phyloP scores from a whole-genome alignment of 23 tunicate species.

The Oikopleura dioica region DNA sequence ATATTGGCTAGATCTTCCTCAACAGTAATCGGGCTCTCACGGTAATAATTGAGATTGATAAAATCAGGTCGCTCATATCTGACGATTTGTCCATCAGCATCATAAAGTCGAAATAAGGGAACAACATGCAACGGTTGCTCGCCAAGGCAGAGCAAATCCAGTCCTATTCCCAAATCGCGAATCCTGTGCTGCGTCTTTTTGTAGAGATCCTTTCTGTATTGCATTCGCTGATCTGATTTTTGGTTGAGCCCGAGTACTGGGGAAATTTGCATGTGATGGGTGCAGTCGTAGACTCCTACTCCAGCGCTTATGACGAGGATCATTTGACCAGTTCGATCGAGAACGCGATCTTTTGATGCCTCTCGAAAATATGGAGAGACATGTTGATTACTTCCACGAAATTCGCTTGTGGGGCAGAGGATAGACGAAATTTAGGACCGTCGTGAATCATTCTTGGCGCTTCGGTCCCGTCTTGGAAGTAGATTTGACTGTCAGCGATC shows the following conservation, averaged over 20 bases:
- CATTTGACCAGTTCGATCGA: slow-evolving; percentile 72
- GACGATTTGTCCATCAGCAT: background rate
- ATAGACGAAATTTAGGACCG: slow-evolving; percentile 36
- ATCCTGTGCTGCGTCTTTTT: slow-evolving; percentile 40
- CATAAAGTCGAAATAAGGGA: slow-evolving; percentile 55
- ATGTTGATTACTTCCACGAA: slow-evolving; percentile 78
- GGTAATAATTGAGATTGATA: background rate
- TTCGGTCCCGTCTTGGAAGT: no score
- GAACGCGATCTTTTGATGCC: slow-evolving; percentile 43
- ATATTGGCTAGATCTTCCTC: slow-evolving; percentile 24
- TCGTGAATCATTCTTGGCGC: slow-evolving; percentile 28
- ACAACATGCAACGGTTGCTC: slow-evolving; percentile 91
- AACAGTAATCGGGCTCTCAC: background rate
- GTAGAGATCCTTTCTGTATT: background rate
- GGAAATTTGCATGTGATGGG: no score
- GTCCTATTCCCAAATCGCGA: slow-evolving; percentile 84
- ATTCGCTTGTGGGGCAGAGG: slow-evolving; percentile 48
- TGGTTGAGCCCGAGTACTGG: no score
- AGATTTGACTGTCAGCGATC: no score
- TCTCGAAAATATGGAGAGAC: slow-evolving; percentile 61
- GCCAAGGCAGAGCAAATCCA: slow-evolving; percentile 70
- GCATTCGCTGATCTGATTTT: no score
- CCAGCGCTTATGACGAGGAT: slow-evolving; percentile 74
- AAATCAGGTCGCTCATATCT: background rate
- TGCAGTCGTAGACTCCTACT: background rate